Percentiles rank a stretch among this genome's conserved stretches.
Conservation (phyloP, 2,797 vertebrate species). For the Microchirus variegatus region DNA sequence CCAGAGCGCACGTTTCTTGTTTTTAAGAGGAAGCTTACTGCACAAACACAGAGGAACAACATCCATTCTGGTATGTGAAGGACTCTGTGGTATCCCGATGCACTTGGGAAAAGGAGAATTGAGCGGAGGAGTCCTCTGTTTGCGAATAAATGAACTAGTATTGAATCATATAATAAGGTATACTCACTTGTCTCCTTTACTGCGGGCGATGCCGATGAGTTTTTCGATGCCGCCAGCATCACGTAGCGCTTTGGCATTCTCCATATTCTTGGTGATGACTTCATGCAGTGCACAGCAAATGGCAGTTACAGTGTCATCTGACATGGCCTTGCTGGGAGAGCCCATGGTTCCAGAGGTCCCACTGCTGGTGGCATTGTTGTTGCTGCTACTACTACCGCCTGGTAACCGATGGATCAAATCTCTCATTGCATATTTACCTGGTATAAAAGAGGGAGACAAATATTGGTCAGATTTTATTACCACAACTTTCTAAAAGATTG, state of each 20-base stretch:
- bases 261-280: conserved; percentile 99
- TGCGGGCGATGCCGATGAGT: conserved; percentile 97
- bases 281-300: conserved; percentile 99
- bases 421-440: conserved; percentile 99
- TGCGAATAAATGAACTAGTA: too few relatives aligned
- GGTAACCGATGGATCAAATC: conserved; percentile 97
- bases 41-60: too few relatives aligned
- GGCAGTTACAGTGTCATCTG: conserved; percentile 96
- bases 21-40: too few relatives aligned
- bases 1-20: too few relatives aligned
- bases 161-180: conserved; percentile 51
- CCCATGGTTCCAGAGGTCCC: conserved; percentile 85
- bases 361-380: conserved; percentile 82
- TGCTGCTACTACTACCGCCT: conserved; percentile 87
- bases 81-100: too few relatives aligned
- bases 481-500: background rate
- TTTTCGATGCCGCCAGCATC: conserved; percentile 98
- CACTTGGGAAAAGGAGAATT: too few relatives aligned
- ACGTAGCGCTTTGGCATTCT: conserved; percentile 98
- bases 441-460: conserved; percentile 13
- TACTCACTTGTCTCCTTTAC: conserved; percentile 99
- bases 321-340: conserved; percentile 93
- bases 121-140: too few relatives aligned
- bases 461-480: conserved; percentile 11
- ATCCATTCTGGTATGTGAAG: too few relatives aligned